Conservation (phyloP, 2,888 invertebrate genomes). For the Drosophila prolongata region DNA sequence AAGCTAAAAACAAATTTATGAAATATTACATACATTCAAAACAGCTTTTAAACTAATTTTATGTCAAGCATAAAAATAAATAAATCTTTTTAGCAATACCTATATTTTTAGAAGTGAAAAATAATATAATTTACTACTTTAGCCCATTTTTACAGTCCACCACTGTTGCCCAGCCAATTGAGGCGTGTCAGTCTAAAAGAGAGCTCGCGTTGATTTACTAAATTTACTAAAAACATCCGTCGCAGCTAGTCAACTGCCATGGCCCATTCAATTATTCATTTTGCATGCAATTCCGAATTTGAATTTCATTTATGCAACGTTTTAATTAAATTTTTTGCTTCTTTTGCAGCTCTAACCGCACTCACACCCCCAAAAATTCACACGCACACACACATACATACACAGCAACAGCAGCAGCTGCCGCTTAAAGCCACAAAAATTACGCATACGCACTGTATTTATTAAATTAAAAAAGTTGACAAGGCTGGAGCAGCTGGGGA, state of each 20-base stretch:
- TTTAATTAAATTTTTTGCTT: slow-evolving; percentile 70
- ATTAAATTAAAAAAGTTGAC: slow-evolving; percentile 69
- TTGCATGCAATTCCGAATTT: slow-evolving; percentile 65
- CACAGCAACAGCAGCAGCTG: slow-evolving; percentile 26
- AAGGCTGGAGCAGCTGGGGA: slow-evolving; percentile 7
- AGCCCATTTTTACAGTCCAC: not conserved
- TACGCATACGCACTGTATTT: slow-evolving; percentile 70
- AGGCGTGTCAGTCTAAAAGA: slow-evolving; percentile 11
- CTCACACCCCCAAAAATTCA: slow-evolving; percentile 20
- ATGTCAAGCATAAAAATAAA: no score
- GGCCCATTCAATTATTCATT: slow-evolving; percentile 71
- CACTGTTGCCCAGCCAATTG: slow-evolving; percentile 11
- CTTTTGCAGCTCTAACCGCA: slow-evolving; percentile 43
- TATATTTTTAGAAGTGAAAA: no score
- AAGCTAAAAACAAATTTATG: no score
- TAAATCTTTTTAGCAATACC: no score
- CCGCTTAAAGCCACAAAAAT: slow-evolving; percentile 68
- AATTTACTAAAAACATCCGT: slow-evolving; percentile 52
- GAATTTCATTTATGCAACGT: slow-evolving; percentile 64
- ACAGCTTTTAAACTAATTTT: no score
- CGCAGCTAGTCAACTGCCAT: slow-evolving; percentile 45
- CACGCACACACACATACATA: not conserved
- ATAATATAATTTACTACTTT: not conserved
- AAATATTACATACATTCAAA: no score
- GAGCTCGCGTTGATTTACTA: slow-evolving; percentile 39